Evolutionary conservation across 2,113 vertebrate genomes (phyloP).

Genomic region (Microcebus jonahi): DNA sequence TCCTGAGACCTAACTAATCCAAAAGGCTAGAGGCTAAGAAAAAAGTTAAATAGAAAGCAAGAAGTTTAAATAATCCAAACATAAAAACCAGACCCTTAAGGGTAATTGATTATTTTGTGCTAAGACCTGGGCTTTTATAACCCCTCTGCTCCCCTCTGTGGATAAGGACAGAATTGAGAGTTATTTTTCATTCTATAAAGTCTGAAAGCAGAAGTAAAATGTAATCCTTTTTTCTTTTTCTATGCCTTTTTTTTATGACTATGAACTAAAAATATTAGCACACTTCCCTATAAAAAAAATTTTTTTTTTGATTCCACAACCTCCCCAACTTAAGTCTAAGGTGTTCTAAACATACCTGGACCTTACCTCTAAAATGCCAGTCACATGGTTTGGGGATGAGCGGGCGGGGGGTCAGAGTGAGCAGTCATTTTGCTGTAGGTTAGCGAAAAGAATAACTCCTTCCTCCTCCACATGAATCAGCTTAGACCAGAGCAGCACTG

Average conservation of each 20-base stretch:
- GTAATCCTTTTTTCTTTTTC: background rate
- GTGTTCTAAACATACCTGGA: background rate
- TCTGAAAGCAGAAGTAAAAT: background rate
- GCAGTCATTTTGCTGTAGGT: background rate
- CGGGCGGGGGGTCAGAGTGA: background rate
- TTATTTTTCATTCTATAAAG: slow-evolving; percentile 53
- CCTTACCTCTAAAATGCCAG: background rate
- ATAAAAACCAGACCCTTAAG: background rate
- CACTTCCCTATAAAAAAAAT: background rate
- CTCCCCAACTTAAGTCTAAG: background rate
- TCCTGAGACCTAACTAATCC: background rate
- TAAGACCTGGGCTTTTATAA: background rate
- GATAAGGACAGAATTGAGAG: slow-evolving; percentile 57
- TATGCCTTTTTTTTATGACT: background rate
- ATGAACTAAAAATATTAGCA: background rate
- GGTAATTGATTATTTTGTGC: background rate
- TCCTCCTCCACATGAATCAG: background rate
- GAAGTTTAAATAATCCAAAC: background rate
- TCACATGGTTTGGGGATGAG: background rate
- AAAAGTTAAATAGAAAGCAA: background rate
- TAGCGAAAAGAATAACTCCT: background rate
- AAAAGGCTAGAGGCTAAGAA: background rate
- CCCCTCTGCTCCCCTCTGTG: slow-evolving; percentile 72
- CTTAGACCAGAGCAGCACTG: background rate
- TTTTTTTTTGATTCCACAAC: background rate